Conservation (phyloP, 1,140 invertebrate species). For the Drosophila miranda region DNA sequence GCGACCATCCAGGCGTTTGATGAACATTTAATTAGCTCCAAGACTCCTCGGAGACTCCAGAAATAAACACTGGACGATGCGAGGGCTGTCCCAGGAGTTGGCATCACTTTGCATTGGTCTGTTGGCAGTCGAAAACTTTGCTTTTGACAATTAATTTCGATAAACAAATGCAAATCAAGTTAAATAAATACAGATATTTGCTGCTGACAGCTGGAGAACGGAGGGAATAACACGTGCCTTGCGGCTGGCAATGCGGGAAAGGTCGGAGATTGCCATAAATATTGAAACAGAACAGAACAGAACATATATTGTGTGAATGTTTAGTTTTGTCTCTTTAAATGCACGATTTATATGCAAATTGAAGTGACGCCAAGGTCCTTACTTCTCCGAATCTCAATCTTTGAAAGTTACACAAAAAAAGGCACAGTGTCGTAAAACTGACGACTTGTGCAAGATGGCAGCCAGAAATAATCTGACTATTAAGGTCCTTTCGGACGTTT, state of each 20-base stretch:
- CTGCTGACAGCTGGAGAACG: constrained; percentile 18
- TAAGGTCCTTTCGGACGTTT: constrained; percentile 44
- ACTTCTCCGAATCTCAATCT: constrained; percentile 12
- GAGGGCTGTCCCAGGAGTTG: constrained; percentile 3
- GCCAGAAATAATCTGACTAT: constrained; percentile 49
- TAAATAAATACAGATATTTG: constrained; percentile 49
- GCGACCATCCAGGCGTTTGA: constrained; percentile 29
- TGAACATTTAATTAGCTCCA: constrained; percentile 53
- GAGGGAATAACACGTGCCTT: neutral
- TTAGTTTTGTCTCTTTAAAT: constrained; percentile 9
- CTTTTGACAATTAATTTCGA: constrained; percentile 37
- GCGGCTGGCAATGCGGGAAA: neutral
- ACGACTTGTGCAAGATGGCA: constrained; percentile 35
- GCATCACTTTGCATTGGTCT: neutral
- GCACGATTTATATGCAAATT: constrained; percentile 50
- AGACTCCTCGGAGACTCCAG: constrained; percentile 25
- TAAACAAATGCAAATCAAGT: constrained; percentile 47
- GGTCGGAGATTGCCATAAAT: constrained; percentile 33
- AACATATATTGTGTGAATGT: no score
- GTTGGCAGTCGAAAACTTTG: neutral
- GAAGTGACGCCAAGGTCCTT: constrained; percentile 19
- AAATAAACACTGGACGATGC: constrained; percentile 14
- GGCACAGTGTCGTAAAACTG: constrained; percentile 44
- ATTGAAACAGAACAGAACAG: constrained; percentile 22
- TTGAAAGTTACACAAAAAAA: constrained; percentile 8